These are phyloP conservation scores for Alethe diademata DNA, from an alignment of 2,113 vertebrate species.

Conservation along the genomic window DNA sequence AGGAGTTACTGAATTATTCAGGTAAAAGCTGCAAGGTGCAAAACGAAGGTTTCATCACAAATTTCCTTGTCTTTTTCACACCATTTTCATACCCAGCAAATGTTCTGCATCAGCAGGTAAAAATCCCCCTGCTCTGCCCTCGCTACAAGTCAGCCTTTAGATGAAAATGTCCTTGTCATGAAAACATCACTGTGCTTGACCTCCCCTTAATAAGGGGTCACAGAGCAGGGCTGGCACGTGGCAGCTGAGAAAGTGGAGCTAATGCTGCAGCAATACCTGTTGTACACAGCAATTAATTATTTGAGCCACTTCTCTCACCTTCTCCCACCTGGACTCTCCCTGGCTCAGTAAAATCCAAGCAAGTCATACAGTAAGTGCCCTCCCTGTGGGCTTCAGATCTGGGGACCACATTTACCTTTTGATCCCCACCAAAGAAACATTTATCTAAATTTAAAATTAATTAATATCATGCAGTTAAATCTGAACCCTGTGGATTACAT, in stretches of 20 bases:
- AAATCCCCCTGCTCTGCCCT: background rate
- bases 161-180: background rate
- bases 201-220: background rate
- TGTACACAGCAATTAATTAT: background rate
- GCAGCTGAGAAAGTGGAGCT: background rate
- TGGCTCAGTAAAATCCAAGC: background rate
- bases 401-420: conserved; percentile 15
- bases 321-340: background rate
- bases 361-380: background rate
- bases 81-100: background rate
- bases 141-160: accelerated
- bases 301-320: background rate
- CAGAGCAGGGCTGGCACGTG: background rate
- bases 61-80: background rate
- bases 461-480: conserved; percentile 50
- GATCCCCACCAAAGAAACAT: conserved; percentile 31
- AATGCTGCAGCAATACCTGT: background rate
- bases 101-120: background rate
- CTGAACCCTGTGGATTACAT: conserved; percentile 50
- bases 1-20: background rate
- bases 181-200: background rate
- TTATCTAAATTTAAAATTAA: conserved; percentile 59
- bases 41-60: background rate
- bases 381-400: background rate
- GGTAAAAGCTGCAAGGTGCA: background rate